These are phyloP conservation scores for Marcusenius ussheri DNA, from an alignment of 2,113 vertebrate species.

Conservation along the genomic window DNA sequence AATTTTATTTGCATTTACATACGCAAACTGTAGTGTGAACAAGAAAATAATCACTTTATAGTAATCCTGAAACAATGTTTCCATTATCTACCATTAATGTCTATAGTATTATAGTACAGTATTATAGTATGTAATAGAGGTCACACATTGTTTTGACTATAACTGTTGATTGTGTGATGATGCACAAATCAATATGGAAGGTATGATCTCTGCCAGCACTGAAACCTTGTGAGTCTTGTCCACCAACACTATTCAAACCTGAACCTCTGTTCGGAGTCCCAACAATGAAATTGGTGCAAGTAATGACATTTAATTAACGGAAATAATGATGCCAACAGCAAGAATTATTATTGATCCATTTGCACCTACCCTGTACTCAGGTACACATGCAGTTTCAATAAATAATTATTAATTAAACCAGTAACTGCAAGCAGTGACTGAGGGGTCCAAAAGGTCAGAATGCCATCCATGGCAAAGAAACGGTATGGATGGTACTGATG, in stretches of 20 bases:
- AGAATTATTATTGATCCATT: too few species aligned
- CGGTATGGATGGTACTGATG: too few species aligned
- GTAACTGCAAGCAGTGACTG: too few species aligned
- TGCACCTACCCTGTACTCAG: too few species aligned
- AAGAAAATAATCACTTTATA: not conserved
- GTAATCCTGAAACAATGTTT: not conserved
- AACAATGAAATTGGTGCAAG: not conserved
- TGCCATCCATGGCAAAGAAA: too few species aligned
- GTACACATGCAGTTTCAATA: too few species aligned
- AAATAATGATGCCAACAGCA: not conserved
- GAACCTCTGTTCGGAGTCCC: not conserved
- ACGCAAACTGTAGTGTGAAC: too few species aligned
- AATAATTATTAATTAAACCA: too few species aligned
- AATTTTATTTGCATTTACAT: too few species aligned
- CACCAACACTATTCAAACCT: not conserved
- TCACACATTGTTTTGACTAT: not conserved
- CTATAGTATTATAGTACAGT: not conserved
- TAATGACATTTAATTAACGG: not conserved
- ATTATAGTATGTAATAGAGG: not conserved
- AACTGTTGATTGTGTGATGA: not conserved
- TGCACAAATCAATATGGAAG: not conserved
- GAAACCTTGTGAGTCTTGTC: not conserved
- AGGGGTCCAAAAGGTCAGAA: too few species aligned
- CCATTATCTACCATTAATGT: not conserved
- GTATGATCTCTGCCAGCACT: not conserved